Conservation (phyloP, 2,888 invertebrate genomes). For the Macroteleia sp. region DNA sequence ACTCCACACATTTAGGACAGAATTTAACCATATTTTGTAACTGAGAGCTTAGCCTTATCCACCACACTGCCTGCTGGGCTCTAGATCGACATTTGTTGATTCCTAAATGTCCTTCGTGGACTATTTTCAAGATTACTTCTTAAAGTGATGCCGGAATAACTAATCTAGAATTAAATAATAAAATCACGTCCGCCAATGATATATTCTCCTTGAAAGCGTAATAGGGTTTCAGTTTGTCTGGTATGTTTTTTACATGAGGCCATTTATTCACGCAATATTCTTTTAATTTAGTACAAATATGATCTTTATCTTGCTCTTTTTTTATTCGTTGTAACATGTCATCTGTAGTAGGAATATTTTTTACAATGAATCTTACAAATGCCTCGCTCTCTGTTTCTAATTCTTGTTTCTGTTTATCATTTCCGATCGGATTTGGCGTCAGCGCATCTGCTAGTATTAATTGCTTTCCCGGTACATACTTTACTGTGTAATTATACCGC, state of each 20-base stretch:
- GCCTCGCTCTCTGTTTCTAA: background rate
- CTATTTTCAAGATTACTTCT: conserved; percentile 53
- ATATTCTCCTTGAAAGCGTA: conserved; percentile 56
- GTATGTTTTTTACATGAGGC: conserved; percentile 50
- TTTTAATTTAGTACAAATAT: conserved; percentile 27
- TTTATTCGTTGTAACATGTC: conserved; percentile 24
- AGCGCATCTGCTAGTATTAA: too few relatives aligned
- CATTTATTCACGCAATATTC: conserved; percentile 50
- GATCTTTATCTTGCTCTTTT: conserved; percentile 28
- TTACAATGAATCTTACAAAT: conserved; percentile 9
- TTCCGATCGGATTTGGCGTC: too few relatives aligned
- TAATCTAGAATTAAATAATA: conserved; percentile 63
- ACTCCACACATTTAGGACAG: conserved; percentile 19
- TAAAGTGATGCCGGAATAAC: conserved; percentile 63
- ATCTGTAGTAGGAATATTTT: conserved; percentile 7
- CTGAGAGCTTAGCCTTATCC: conserved; percentile 19
- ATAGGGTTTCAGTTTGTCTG: conserved; percentile 43
- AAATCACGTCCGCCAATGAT: conserved; percentile 52
- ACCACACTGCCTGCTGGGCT: conserved; percentile 16
- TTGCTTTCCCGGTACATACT: too few relatives aligned
- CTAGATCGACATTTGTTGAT: conserved; percentile 15
- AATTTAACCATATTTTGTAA: conserved; percentile 40
- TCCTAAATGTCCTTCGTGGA: conserved; percentile 69
- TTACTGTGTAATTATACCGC: too few relatives aligned
- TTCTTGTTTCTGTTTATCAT: too few relatives aligned